Conservation (phyloP, 2,113 vertebrate genomes). For the Spheniscus mendiculus region DNA sequence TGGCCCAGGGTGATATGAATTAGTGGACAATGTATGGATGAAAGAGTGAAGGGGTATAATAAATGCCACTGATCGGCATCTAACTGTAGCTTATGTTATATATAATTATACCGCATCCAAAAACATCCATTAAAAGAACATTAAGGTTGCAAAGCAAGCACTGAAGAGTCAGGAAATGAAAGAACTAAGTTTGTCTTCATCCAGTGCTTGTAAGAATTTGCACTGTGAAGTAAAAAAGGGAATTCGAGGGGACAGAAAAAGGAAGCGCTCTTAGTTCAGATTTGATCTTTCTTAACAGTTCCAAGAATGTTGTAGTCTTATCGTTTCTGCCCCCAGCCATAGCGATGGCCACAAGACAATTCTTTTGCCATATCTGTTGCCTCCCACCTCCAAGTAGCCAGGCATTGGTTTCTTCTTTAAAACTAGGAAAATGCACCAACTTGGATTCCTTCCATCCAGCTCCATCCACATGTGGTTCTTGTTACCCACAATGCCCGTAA, state of each 20-base stretch:
- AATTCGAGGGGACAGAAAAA: background rate
- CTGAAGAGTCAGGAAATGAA: background rate
- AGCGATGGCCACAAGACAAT: background rate
- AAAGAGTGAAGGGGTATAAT: background rate
- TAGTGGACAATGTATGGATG: background rate
- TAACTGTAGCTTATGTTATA: background rate
- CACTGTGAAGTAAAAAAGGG: background rate
- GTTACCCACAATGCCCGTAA: background rate
- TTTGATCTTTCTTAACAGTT: background rate
- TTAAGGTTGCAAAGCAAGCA: background rate
- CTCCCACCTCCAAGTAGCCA: background rate
- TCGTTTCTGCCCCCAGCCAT: background rate
- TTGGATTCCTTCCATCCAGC: background rate
- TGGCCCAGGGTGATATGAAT: background rate
- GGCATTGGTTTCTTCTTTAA: background rate
- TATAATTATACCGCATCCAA: background rate
- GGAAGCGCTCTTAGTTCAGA: background rate
- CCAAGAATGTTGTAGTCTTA: background rate
- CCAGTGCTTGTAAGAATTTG: background rate
- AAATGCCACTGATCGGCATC: background rate
- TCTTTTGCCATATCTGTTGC: background rate
- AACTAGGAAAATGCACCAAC: background rate
- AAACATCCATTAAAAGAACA: background rate
- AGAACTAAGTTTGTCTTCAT: background rate
- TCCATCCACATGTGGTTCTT: slow-evolving; percentile 50